A percentile compares a stretch with the other conserved stretches of the same genome.
phyloP scores from a whole-genome alignment of 1,140 invertebrate species.

The Micrasema longulum region DNA sequence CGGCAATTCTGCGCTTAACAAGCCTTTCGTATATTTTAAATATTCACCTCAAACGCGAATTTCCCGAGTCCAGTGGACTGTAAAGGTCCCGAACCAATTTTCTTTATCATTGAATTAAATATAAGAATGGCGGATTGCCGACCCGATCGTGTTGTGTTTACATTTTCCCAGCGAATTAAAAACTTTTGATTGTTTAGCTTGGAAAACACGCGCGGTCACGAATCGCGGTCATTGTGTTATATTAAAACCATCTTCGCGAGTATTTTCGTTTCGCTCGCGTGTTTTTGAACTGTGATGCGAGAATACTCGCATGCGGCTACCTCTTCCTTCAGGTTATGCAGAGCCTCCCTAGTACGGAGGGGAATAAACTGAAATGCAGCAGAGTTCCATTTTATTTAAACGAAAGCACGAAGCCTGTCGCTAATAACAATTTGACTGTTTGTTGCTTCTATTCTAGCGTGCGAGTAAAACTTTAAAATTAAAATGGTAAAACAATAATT shows the following conservation, averaged over 20 bases:
- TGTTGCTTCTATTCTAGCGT: too few species aligned
- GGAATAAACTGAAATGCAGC: too few species aligned
- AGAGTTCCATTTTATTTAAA: neutral
- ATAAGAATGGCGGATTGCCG: slow-evolving; percentile 42
- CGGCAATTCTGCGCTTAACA: too few species aligned
- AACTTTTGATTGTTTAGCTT: slow-evolving; percentile 39
- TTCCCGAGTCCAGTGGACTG: slow-evolving; percentile 24
- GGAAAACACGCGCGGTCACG: slow-evolving; percentile 21
- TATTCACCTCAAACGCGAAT: slow-evolving; percentile 33
- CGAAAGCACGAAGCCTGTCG: slow-evolving; percentile 6
- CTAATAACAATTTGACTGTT: neutral
- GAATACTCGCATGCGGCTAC: too few species aligned
- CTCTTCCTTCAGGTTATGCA: too few species aligned
- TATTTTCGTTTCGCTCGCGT: neutral
- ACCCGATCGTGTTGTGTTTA: slow-evolving; percentile 39
- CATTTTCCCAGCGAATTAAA: slow-evolving; percentile 39
- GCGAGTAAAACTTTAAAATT: too few species aligned
- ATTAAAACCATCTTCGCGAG: slow-evolving; percentile 25
- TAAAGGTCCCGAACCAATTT: slow-evolving; percentile 49
- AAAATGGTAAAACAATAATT: too few species aligned
- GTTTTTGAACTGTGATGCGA: too few species aligned
- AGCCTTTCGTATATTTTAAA: slow-evolving; percentile 31
- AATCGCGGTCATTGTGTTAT: slow-evolving; percentile 31
- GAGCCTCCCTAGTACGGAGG: too few species aligned
- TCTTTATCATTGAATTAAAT: slow-evolving; percentile 46